Conservation (phyloP, 2,888 invertebrate genomes). For the Drosophila recens region DNA sequence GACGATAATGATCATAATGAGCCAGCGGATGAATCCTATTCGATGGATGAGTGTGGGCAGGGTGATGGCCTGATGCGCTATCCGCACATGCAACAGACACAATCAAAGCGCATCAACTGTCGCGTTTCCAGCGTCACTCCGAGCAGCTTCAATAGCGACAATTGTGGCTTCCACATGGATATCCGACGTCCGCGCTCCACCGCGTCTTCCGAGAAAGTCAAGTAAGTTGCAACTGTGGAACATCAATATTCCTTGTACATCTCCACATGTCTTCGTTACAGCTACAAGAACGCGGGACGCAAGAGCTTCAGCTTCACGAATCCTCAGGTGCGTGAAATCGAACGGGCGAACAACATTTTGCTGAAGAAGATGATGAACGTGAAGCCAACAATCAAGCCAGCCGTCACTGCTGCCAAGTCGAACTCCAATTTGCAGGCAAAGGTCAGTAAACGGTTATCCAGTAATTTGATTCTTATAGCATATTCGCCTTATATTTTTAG, state of each 20-base stretch:
- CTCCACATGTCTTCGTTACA: slow-evolving; percentile 2
- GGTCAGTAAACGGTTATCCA: slow-evolving; percentile 12
- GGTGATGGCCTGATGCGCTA: slow-evolving; percentile 68
- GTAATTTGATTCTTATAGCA: too few relatives aligned
- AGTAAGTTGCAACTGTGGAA: slow-evolving; percentile 42
- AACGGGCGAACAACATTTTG: slow-evolving; percentile 87
- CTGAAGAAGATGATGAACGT: slow-evolving; percentile 87
- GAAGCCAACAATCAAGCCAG: slow-evolving; percentile 73
- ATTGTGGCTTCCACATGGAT: slow-evolving; percentile 31
- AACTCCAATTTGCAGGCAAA: slow-evolving; percentile 27
- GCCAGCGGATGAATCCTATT: slow-evolving; percentile 8
- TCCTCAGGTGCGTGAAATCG: slow-evolving; percentile 87
- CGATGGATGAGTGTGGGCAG: slow-evolving; percentile 67
- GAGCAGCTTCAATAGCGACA: slow-evolving; percentile 48
- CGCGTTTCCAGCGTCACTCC: slow-evolving; percentile 55
- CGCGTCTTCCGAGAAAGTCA: slow-evolving; percentile 60
- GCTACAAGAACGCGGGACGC: slow-evolving; percentile 72
- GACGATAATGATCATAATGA: slow-evolving; percentile 29
- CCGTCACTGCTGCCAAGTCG: slow-evolving; percentile 28
- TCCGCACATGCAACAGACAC: slow-evolving; percentile 27
- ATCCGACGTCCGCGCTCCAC: slow-evolving; percentile 58
- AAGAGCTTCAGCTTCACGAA: slow-evolving; percentile 86
- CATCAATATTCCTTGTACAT: background rate
- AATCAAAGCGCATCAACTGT: slow-evolving; percentile 26
- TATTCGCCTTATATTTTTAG: slow-evolving; percentile 7